These are phyloP conservation scores for Synanthedon tipuliformis DNA, from an alignment of 2,888 invertebrate species.

Conservation along the genomic window DNA sequence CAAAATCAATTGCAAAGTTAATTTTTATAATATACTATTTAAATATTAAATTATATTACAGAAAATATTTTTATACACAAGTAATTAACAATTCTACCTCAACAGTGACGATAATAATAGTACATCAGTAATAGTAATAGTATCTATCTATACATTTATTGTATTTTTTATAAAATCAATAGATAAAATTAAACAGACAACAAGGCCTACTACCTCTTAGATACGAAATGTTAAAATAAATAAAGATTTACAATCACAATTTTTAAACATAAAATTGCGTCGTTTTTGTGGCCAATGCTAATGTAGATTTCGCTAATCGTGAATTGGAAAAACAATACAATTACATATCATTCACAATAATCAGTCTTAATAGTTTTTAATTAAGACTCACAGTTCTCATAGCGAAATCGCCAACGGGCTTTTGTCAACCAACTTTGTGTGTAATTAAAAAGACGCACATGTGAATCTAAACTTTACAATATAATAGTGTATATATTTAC, in stretches of 20 bases:
- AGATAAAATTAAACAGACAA: constrained; percentile 4
- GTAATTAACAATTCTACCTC: constrained; percentile 60
- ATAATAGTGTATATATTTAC: too few relatives aligned
- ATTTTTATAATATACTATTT: constrained; percentile 68
- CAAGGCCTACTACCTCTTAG: constrained; percentile 1
- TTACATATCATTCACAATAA: too few relatives aligned
- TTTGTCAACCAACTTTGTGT: too few relatives aligned
- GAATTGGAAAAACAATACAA: too few relatives aligned
- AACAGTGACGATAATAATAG: constrained; percentile 38
- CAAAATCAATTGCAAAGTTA: constrained; percentile 10
- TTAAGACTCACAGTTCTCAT: too few relatives aligned
- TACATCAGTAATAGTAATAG: background rate
- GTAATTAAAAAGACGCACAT: too few relatives aligned
- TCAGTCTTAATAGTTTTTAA: too few relatives aligned
- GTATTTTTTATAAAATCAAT: constrained; percentile 5
- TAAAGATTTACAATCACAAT: background rate
- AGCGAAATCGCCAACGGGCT: too few relatives aligned
- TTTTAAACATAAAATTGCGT: too few relatives aligned
- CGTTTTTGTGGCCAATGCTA: too few relatives aligned
- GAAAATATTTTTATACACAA: constrained; percentile 67
- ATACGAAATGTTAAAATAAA: constrained; percentile 1
- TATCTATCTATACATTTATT: background rate
- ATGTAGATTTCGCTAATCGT: too few relatives aligned
- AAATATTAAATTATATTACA: constrained; percentile 65
- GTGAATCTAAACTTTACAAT: too few relatives aligned